Base-by-base conservation (phyloP, 2,888 invertebrate species). In the Hyposoter didymator region DNA sequence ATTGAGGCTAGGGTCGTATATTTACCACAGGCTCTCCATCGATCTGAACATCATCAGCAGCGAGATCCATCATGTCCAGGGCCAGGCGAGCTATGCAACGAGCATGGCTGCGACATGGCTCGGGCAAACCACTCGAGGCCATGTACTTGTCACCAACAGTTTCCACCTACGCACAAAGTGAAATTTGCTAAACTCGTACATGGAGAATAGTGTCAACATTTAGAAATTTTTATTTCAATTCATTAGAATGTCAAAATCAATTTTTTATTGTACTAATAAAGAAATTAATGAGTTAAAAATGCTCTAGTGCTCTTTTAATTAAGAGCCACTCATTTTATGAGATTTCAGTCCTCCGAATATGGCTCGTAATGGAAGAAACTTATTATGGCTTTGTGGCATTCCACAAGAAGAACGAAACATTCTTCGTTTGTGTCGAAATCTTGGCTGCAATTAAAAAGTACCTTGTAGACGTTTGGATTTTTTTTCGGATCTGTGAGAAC, bases 91-190 rank as follows among this genome's bases (percentile, higher is more conserved):
- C 98, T 91, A 99, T 99, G 92, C 98, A 98, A 89, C 97, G 96
- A 17, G 99, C 98, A 92, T 99, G 99, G 55, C 97, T 97, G 81
- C 96, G 96, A 93, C 98, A 98, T 10, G 97, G 97, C 92, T 99
- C 98, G 0, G 99, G 99, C 76, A 99, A 95, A 67, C 99, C 99
- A 90, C 98, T 98, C 0, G 99, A 99, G 0, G 99, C 98, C 99
- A 99, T 99, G 94, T 99, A 99, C 94, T 99, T 99, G 94, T 99
- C 99, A 84, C 99, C 99, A 32, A 99, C 98, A 14, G 99, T 99
- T 94, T 99, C 99, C 85, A 99, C 99, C 99, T 99, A 91, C 12
- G 90, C 86, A 81, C 35, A 49, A 75, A 81, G 32, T 55, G 12
- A 28, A 39, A 52, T 19, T 39, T 35, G 10, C 4, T 55, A 35